Evolutionary conservation across 2,113 vertebrate species (phyloP).

Genomic region (Bujurquina vittata): DNA sequence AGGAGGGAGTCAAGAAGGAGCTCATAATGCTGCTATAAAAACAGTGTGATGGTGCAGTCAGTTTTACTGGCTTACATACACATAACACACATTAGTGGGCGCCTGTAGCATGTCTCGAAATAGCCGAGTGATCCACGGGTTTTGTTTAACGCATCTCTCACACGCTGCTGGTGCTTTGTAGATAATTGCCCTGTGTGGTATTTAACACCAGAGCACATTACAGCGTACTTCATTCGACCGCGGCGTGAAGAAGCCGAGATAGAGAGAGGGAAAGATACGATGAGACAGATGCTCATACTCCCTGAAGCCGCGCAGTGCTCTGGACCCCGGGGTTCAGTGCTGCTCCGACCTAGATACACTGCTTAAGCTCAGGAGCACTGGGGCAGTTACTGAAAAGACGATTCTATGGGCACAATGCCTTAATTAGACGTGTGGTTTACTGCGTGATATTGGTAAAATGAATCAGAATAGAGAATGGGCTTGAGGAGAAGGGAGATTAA

Average conservation of each 20-base stretch:
- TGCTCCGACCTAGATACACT: constrained; percentile 59
- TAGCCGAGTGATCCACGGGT: not conserved
- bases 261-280: constrained; percentile 35
- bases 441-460: constrained; percentile 29
- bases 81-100: not conserved
- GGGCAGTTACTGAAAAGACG: constrained; percentile 54
- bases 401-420: constrained; percentile 49
- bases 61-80: not conserved
- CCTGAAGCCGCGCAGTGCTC: not conserved
- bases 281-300: constrained; percentile 23
- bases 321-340: constrained; percentile 39
- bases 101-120: constrained; percentile 4
- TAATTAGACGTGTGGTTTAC: constrained; percentile 54
- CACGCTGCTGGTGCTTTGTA: not conserved
- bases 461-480: constrained; percentile 38
- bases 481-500: constrained; percentile 10
- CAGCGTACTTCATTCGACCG: not conserved
- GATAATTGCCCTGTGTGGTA: not conserved
- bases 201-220: constrained; percentile 6
- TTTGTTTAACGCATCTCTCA: not conserved
- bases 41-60: not conserved
- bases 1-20: not conserved
- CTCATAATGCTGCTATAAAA: not conserved
- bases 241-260: not conserved
- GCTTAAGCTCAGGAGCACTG: constrained; percentile 14